These are phyloP conservation scores for Myotis vivesi DNA, from an alignment of 2,797 vertebrate genomes.

Conservation along the genomic window DNA sequence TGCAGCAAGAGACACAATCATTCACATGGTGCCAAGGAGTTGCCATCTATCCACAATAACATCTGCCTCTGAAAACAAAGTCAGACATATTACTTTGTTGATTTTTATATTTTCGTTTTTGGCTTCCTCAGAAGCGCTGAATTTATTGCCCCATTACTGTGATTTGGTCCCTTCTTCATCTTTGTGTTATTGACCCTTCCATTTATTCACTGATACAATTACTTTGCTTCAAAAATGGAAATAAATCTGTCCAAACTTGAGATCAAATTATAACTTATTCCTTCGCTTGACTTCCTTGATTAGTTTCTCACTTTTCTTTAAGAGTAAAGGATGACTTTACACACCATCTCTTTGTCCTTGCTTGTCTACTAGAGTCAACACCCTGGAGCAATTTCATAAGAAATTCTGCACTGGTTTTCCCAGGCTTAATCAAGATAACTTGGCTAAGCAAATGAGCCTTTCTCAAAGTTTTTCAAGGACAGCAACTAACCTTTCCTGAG, in stretches of 20 bases:
- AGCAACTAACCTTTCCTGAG: not conserved
- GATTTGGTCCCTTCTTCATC: constrained; percentile 57
- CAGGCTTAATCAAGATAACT: constrained; percentile 34
- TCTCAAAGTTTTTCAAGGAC: constrained; percentile 28
- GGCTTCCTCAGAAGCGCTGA: not conserved
- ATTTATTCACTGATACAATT: constrained; percentile 60
- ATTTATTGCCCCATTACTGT: constrained; percentile 60
- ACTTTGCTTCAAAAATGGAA: constrained; percentile 57
- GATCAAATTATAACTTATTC: constrained; percentile 63
- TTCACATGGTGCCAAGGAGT: not conserved
- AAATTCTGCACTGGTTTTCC: not conserved
- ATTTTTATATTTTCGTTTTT: constrained; percentile 39
- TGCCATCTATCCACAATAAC: constrained; percentile 23
- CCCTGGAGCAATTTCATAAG: not conserved
- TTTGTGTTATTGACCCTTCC: constrained; percentile 59
- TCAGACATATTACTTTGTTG: constrained; percentile 29
- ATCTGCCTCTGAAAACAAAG: constrained; percentile 19
- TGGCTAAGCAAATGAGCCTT: constrained; percentile 15
- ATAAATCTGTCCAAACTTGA: constrained; percentile 63
- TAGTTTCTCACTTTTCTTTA: constrained; percentile 48
- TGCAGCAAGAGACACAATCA: constrained; percentile 30
- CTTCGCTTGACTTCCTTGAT: constrained; percentile 38
- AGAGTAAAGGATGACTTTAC: not conserved
- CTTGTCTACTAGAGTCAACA: not conserved
- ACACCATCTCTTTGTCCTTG: not conserved